Evolutionary conservation across 2,888 invertebrate genomes (phyloP).

Genomic region (Caenorhabditis becei): DNA sequence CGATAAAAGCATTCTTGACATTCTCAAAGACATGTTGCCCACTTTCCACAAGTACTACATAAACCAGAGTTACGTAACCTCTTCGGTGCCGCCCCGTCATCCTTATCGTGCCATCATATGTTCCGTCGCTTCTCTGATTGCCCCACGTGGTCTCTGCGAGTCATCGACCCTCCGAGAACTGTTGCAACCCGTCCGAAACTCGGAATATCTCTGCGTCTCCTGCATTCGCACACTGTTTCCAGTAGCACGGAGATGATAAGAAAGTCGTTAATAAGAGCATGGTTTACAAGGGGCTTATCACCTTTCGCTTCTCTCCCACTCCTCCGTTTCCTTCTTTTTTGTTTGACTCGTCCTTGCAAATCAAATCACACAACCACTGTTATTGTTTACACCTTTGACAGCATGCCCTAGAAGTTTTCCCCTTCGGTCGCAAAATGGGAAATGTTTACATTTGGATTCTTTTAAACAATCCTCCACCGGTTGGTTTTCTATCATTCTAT

Average conservation of each 20-base stretch:
- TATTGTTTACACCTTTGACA: constrained; percentile 21
- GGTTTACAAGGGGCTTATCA: constrained; percentile 54
- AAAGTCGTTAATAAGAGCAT: constrained; percentile 55
- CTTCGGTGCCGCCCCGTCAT: background rate
- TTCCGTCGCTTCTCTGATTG: background rate
- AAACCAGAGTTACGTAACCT: background rate
- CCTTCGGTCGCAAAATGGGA: background rate
- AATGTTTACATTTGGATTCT: constrained; percentile 20
- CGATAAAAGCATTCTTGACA: too few relatives aligned
- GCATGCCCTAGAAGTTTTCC: background rate
- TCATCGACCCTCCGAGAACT: constrained; percentile 44
- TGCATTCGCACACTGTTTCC: constrained; percentile 3
- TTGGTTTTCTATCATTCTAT: background rate
- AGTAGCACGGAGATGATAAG: constrained; percentile 44
- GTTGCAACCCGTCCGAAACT: constrained; percentile 20
- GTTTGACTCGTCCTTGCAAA: constrained; percentile 6
- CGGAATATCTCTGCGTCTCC: constrained; percentile 27
- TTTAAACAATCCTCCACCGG: too few relatives aligned
- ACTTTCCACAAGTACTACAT: background rate
- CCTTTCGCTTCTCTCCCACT: constrained; percentile 32
- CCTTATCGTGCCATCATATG: constrained; percentile 25
- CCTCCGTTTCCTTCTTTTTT: constrained; percentile 17
- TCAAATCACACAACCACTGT: background rate
- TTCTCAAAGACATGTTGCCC: background rate
- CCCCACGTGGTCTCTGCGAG: constrained; percentile 39